Base-by-base conservation (phyloP, 2,113 vertebrate species). In the Ochotona princeps region DNA sequence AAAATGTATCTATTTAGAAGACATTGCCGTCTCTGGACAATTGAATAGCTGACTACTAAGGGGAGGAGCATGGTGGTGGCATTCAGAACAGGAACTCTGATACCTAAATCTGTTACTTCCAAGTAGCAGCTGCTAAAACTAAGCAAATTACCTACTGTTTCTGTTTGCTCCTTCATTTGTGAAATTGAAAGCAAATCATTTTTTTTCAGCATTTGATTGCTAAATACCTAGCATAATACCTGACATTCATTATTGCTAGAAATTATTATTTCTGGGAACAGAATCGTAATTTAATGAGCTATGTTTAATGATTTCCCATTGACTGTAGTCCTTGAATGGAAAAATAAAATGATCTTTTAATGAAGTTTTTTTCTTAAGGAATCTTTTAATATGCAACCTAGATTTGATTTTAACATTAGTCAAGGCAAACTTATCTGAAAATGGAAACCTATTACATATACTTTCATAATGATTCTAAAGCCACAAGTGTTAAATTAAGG, bases 331-430 rank as follows among this genome's bases (percentile, higher is more conserved):
- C 30, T 82, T 63, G 7, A 9, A 91, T 32, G 87, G 5, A 79
- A 44, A 86, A 88, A 54, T 83, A 70, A 74, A 91, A 72, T 78
- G 8, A 84, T 73, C 0, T 35, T 89, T 80, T 67, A 73, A 75
- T 26, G 7, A 75, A 21, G 7, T 21, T 0, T 67, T 81, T 92
- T 84, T 44, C 18, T 57, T 83, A 67, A 87, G 69, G 21, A 87
- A 1, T 17, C 6, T 88, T 83, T 72, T 78, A 80, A 28, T 72
- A n/a, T 60, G 26, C 8, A 92, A 49, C 4, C 4, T 76, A 63
- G 17, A 44, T n/a, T 92, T 66, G 21, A 69, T 32, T 82, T 85
- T 69, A 81, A 18, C 15, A 84, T 63, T 67, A 0, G 18, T 92
- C 11, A 51, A 2, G 38, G 21, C 73, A 75, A 92, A 88, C 4